Conservation (phyloP, 2,888 invertebrate species). For the Sinelater perroti region DNA sequence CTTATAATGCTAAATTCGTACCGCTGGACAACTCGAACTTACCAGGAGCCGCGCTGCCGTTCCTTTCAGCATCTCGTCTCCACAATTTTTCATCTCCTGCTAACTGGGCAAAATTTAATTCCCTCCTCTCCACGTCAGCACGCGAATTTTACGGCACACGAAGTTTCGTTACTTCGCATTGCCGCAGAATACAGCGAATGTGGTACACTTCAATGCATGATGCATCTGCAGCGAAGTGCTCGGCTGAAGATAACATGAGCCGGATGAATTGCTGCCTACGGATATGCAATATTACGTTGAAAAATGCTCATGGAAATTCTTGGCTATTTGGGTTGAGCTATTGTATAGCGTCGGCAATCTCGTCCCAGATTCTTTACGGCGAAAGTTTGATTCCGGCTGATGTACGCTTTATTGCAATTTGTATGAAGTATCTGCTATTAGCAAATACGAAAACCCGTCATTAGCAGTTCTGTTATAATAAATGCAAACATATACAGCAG, state of each 20-base stretch:
- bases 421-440: conserved; percentile 9
- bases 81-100: background rate
- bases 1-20: background rate
- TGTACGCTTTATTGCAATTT: conserved; percentile 24
- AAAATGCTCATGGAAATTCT: conserved; percentile 35
- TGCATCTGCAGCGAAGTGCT: conserved; percentile 24
- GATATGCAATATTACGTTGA: conserved; percentile 34
- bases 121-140: background rate
- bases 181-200: too few species aligned
- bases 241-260: conserved; percentile 30
- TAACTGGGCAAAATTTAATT: conserved; percentile 1
- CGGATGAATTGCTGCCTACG: conserved; percentile 35
- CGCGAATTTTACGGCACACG: background rate
- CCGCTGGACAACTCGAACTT: too few species aligned
- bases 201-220: conserved; percentile 23
- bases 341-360: conserved; percentile 26
- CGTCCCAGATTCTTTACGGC: conserved; percentile 30
- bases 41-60: too few species aligned
- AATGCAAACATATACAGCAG: too few species aligned
- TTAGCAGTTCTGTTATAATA: too few species aligned
- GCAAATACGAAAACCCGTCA: background rate
- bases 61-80: too few species aligned
- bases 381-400: conserved; percentile 24
- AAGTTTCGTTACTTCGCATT: conserved; percentile 11
- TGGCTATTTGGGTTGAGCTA: conserved; percentile 28